Conservation (phyloP, 2,113 vertebrate genomes). For the Cranoglanis bouderius region DNA sequence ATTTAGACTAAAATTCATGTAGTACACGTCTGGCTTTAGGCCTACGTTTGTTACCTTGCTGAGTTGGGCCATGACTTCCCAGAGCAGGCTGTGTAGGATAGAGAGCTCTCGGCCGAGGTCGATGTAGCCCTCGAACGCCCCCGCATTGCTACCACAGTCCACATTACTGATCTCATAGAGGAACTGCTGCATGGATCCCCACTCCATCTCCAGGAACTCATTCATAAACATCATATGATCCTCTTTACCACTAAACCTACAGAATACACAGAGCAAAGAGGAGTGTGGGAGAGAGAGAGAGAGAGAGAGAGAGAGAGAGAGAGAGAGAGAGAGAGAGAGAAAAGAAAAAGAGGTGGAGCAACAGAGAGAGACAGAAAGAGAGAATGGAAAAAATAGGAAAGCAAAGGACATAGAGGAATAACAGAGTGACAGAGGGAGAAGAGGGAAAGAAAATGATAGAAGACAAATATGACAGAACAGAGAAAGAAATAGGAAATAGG, state of each 20-base stretch:
- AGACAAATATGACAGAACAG: slow-evolving; percentile 26
- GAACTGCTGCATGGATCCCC: slow-evolving; percentile 98
- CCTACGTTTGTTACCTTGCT: slow-evolving; percentile 81
- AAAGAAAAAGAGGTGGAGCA: neutral
- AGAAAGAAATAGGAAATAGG: slow-evolving; percentile 8
- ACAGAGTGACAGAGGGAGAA: neutral
- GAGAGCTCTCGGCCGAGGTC: slow-evolving; percentile 95
- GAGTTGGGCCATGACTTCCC: slow-evolving; percentile 95
- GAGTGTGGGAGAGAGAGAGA: slow-evolving; percentile 50
- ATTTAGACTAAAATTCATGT: neutral
- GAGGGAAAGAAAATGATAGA: slow-evolving; percentile 18
- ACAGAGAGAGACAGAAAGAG: neutral
- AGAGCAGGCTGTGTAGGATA: slow-evolving; percentile 91
- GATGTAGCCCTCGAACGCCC: slow-evolving; percentile 95
- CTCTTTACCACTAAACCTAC: slow-evolving; percentile 94
- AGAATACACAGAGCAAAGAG: slow-evolving; percentile 43
- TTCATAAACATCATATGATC: slow-evolving; percentile 98
- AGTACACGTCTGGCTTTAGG: neutral
- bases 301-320: slow-evolving; percentile 7
- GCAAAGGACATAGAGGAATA: neutral
- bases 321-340: slow-evolving; percentile 18
- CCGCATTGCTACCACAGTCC: slow-evolving; percentile 90
- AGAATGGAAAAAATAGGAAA: slow-evolving; percentile 14
- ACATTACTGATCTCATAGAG: slow-evolving; percentile 97
- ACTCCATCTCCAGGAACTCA: slow-evolving; percentile 97